Conservation (phyloP, 2,113 vertebrate genomes). For the Cyanoliseus patagonus region DNA sequence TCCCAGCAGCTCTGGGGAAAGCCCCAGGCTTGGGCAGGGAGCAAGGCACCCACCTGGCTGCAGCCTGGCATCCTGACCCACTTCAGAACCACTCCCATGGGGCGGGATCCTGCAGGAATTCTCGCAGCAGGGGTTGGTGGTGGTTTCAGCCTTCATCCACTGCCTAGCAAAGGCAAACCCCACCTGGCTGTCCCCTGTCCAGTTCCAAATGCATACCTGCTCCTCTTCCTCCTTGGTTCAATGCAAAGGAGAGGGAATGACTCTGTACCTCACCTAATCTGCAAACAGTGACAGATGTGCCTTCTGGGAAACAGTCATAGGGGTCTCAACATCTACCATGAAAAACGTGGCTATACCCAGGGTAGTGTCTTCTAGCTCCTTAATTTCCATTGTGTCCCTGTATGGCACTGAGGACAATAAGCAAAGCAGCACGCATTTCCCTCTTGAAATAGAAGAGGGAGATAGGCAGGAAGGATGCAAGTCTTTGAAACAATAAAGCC, state of each 20-base stretch:
- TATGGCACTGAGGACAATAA: background rate
- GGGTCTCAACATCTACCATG: background rate
- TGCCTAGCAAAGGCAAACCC: background rate
- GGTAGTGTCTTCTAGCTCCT: background rate
- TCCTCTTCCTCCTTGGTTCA: background rate
- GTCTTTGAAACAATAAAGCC: constrained; percentile 36
- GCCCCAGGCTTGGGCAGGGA: background rate
- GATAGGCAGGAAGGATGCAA: constrained; percentile 34
- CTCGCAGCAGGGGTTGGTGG: rapidly evolving
- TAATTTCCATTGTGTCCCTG: background rate
- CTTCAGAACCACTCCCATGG: background rate
- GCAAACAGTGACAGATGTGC: background rate
- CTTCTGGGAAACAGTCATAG: background rate
- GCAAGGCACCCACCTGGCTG: background rate
- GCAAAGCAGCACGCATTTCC: background rate
- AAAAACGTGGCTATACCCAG: background rate
- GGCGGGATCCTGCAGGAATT: background rate
- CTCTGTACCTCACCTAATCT: background rate
- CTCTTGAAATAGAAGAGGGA: constrained; percentile 11
- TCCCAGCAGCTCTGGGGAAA: background rate
- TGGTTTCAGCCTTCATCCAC: background rate
- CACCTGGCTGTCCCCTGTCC: background rate
- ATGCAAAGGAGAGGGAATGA: background rate
- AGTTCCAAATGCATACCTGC: rapidly evolving
- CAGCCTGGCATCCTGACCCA: background rate